phyloP scores from a whole-genome alignment of 2,113 vertebrate species.

The Pollimyrus isidori region DNA sequence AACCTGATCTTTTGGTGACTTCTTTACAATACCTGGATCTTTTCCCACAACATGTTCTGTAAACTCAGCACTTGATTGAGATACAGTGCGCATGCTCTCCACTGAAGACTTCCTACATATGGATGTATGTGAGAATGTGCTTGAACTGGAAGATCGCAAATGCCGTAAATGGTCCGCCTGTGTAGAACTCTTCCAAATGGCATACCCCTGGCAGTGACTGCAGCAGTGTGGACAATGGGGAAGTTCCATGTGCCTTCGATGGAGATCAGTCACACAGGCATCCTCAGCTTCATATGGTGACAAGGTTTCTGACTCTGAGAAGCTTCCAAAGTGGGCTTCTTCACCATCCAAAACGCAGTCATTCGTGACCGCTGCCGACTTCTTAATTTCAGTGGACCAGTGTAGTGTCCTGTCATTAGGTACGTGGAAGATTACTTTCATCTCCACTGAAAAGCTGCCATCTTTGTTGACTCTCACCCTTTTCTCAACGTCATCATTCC shows the following conservation, averaged over 20 bases:
- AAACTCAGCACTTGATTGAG: conserved; percentile 42
- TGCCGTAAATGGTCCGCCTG: conserved; percentile 42
- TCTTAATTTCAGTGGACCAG: conserved; percentile 71
- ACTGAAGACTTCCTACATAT: conserved; percentile 48
- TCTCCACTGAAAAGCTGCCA: conserved; percentile 81
- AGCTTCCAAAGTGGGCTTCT: conserved; percentile 46
- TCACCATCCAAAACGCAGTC: conserved; percentile 47
- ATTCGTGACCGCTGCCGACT: conserved; percentile 51
- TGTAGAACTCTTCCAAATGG: conserved; percentile 80
- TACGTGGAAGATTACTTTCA: conserved; percentile 80
- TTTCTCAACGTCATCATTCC: conserved; percentile 76
- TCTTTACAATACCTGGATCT: conserved; percentile 30
- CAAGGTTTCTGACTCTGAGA: conserved; percentile 58
- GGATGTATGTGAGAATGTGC: conserved; percentile 57
- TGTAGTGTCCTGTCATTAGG: conserved; percentile 65
- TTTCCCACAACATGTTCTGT: conserved; percentile 55
- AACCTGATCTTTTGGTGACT: not conserved
- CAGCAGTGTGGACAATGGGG: conserved; percentile 53
- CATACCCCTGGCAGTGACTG: conserved; percentile 57
- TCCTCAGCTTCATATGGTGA: conserved; percentile 56
- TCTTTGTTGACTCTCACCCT: conserved; percentile 74
- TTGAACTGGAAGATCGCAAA: conserved; percentile 54
- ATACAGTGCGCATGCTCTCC: conserved; percentile 50
- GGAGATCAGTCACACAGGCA: conserved; percentile 50
- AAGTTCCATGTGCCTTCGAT: conserved; percentile 42